A percentile compares a stretch with the other conserved stretches of the same genome.
Conservation (phyloP, 2,888 invertebrate species). For the Orthosia incerta region DNA sequence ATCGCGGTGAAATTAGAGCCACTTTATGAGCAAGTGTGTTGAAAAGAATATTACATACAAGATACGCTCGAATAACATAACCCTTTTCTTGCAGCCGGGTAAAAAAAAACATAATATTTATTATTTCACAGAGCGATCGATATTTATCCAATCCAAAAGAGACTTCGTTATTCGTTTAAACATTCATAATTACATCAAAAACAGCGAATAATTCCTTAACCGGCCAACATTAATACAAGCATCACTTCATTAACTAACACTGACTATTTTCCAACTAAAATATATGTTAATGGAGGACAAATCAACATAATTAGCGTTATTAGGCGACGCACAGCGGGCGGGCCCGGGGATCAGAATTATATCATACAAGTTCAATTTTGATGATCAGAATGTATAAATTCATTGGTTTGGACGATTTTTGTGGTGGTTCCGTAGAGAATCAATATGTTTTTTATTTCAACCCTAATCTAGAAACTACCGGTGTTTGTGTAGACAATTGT, state of each 20-base stretch:
- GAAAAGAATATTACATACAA: too few relatives aligned
- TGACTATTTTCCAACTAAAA: slow-evolving; percentile 37
- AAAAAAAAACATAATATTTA: too few relatives aligned
- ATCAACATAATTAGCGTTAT: slow-evolving; percentile 59
- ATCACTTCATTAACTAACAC: slow-evolving; percentile 56
- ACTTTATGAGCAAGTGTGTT: too few relatives aligned
- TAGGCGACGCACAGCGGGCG: slow-evolving; percentile 53
- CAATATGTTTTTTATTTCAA: too few relatives aligned
- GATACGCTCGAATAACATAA: too few relatives aligned
- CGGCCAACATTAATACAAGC: neutral
- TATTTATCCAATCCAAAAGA: neutral
- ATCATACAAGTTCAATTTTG: slow-evolving; percentile 47
- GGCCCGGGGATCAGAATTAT: slow-evolving; percentile 34
- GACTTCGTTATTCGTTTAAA: neutral
- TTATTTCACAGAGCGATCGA: too few relatives aligned
- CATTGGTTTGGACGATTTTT: slow-evolving; percentile 20
- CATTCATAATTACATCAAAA: slow-evolving; percentile 1
- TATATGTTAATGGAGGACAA: slow-evolving; percentile 46
- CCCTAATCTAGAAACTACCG: too few relatives aligned
- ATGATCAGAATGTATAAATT: slow-evolving; percentile 35
- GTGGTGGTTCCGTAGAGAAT: slow-evolving; percentile 35
- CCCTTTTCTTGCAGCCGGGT: too few relatives aligned
- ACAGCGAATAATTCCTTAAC: neutral
- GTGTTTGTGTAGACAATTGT: too few relatives aligned
- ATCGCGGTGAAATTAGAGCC: too few relatives aligned